These are phyloP conservation scores for Reticulitermes lucifugus DNA, from an alignment of 2,888 invertebrate genomes.

Conservation along the genomic window DNA sequence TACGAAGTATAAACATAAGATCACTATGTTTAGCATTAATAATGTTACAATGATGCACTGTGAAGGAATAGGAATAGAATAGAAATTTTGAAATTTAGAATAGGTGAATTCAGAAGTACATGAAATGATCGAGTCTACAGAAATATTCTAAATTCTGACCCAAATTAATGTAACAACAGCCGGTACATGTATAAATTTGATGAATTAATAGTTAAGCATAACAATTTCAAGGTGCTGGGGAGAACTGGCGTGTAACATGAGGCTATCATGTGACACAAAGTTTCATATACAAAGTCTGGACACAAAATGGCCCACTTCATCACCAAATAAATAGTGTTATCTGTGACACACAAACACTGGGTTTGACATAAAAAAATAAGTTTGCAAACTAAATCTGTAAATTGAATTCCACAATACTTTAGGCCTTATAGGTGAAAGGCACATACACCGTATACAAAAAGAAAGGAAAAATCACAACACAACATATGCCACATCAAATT, in stretches of 20 bases:
- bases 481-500: conserved; percentile 16
- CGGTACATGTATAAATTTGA: conserved; percentile 1
- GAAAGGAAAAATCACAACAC: conserved; percentile 15
- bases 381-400: conserved; percentile 41
- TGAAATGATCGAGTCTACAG: background rate
- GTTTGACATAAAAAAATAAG: conserved; percentile 40
- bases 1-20: conserved; percentile 51
- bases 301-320: conserved; percentile 30
- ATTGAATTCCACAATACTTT: conserved; percentile 39
- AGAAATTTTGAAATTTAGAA: conserved; percentile 26
- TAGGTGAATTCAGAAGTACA: conserved; percentile 25
- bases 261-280: conserved; percentile 22
- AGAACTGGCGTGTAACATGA: background rate
- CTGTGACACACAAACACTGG: conserved; percentile 38
- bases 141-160: background rate
- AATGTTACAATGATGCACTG: conserved; percentile 47
- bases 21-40: conserved; percentile 49
- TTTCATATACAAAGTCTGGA: conserved; percentile 37
- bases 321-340: conserved; percentile 10
- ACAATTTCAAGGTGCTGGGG: conserved; percentile 17
- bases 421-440: conserved; percentile 44
- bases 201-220: conserved; percentile 1
- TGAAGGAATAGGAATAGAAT: conserved; percentile 24
- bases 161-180: background rate
- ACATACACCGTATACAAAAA: conserved; percentile 43